Percentiles rank a stretch among this genome's conserved stretches.
Conservation (phyloP, 2,113 vertebrate species). For the Chloropsis cyanopogon region DNA sequence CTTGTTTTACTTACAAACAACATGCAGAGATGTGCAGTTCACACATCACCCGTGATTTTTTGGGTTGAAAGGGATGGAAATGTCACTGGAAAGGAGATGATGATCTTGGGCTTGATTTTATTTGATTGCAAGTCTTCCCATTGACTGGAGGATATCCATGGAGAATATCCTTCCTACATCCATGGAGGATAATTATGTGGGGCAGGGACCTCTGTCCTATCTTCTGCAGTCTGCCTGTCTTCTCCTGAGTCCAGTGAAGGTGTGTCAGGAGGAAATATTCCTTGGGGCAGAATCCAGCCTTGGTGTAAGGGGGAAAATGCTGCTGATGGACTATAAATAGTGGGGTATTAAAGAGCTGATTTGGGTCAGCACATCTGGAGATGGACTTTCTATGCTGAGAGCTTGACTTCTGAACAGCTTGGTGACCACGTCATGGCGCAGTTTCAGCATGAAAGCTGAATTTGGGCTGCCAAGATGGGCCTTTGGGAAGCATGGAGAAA, state of each 20-base stretch:
- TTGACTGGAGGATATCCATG: too few relatives aligned
- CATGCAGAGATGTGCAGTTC: rapidly evolving
- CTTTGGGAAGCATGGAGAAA: rapidly evolving
- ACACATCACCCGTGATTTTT: background rate
- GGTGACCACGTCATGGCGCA: rapidly evolving
- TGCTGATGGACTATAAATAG: background rate
- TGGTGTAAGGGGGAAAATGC: background rate
- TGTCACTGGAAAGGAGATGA: background rate
- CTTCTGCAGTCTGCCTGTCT: background rate
- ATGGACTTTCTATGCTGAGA: too few relatives aligned
- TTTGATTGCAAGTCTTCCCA: background rate
- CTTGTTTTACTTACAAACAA: background rate
- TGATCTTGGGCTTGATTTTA: background rate
- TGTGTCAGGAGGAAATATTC: background rate
- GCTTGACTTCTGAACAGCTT: background rate
- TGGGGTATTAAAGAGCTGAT: background rate
- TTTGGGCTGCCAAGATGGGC: background rate
- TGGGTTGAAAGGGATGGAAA: background rate
- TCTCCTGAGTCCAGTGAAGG: background rate
- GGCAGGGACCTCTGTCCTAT: background rate
- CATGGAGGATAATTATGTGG: background rate
- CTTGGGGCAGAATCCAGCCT: background rate
- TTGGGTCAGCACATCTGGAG: background rate
- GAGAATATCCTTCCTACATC: background rate
- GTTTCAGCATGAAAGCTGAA: background rate